A percentile compares a stretch with the other conserved stretches of the same genome.
phyloP scores from a whole-genome alignment of 2,113 vertebrate genomes.

The Helogale parvula region DNA sequence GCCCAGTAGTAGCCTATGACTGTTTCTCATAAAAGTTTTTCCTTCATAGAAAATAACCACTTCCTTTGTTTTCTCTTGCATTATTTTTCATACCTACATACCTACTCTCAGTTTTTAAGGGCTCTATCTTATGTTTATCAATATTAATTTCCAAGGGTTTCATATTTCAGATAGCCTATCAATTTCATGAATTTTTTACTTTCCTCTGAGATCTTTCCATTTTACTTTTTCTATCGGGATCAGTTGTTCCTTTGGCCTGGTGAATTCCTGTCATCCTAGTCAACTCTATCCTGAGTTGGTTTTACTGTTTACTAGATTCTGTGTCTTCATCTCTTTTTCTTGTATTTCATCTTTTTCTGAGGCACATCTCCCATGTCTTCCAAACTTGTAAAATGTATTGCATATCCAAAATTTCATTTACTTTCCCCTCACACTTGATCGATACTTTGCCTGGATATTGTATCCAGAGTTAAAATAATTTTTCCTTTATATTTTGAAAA shows the following conservation, averaged over 20 bases:
- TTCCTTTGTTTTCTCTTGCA: background rate
- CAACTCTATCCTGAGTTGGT: background rate
- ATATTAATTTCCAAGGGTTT: background rate
- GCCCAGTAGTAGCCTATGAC: background rate
- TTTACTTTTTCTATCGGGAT: background rate
- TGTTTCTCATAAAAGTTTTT: background rate
- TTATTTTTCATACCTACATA: background rate
- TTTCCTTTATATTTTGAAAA: background rate
- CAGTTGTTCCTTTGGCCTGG: background rate
- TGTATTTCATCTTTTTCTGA: background rate
- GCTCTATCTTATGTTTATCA: background rate
- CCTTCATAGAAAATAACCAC: background rate
- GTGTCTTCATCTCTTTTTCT: background rate
- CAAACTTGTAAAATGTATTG: background rate
- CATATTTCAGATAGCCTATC: background rate
- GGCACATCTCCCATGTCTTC: background rate
- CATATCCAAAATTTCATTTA: background rate
- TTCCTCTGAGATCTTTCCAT: background rate
- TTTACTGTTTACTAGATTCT: background rate
- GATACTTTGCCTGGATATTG: background rate
- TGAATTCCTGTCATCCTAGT: background rate
- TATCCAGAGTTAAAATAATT: background rate
- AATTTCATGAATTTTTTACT: background rate
- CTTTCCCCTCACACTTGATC: background rate
- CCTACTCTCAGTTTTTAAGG: background rate